Base-by-base conservation (phyloP, 1,140 invertebrate genomes). In the Drosophila littoralis region DNA sequence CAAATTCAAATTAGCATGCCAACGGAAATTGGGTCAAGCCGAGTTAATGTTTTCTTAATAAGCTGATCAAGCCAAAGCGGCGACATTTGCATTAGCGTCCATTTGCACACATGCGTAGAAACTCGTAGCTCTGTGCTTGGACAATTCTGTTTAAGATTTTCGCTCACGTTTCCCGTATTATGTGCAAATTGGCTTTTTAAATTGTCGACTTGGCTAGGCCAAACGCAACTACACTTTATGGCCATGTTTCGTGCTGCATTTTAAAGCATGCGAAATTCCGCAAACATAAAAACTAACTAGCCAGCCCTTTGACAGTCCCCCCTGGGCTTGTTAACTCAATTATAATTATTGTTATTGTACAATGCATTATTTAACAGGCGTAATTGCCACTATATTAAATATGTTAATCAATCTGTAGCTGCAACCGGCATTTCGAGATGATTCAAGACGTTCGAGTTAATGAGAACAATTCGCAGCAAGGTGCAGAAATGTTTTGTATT, bases 171-270 rank as follows among this genome's bases (percentile, higher is more conserved):
- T 78, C 35, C 35, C 77, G 77, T 79, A 89, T 89, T 89, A 89
- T 89, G 81, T 85, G 85, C 80, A 89, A 89, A 89, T 90, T 84
- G 85, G 81, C 81, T 90, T 89, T 90, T 89, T 85, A 90, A 89
- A 90, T 89, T 90, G 84, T 84, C 78, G 84, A 84, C 80, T 88
- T 89, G 84, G 76, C 83, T 84, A 89, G 89, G 70, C 80, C 77
- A 88, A 88, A 77, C 77, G 84, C 84, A 89, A 61, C 77, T 83
- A 89, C 84, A 89, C 80, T 88, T 88, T 88, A 88, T 89, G 77
- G 77, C 77, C 84, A 80, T 77, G 80, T 78, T 75, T 71, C 74
- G 84, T 89, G 84, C 59, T 88, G 84, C 84, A 88, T 88, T 88
- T 83, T 88, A 88, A 88, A 81, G 58, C 83, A 83, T 83, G 83